These are phyloP conservation scores for Dendroctonus valens DNA, from an alignment of 1,140 invertebrate species.

Conservation along the genomic window DNA sequence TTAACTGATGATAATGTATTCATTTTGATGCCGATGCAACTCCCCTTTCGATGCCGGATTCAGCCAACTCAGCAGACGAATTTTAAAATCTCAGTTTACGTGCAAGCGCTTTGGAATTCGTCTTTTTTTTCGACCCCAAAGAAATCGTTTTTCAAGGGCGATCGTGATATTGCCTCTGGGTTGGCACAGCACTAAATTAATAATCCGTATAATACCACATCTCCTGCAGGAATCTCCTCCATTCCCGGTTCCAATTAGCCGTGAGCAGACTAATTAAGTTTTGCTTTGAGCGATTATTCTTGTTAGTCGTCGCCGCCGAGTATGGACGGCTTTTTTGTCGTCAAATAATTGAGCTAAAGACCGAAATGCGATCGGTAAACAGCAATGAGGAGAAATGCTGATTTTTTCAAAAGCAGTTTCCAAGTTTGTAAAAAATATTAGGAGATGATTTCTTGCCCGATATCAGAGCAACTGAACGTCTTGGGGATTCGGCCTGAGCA, in stretches of 20 bases:
- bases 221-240: slow-evolving; percentile 3
- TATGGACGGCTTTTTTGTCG: slow-evolving; percentile 20
- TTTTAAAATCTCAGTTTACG: not conserved
- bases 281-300: slow-evolving; percentile 28
- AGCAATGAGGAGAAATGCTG: too few species aligned
- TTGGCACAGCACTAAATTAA: slow-evolving; percentile 3
- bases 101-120: too few species aligned
- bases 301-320: slow-evolving; percentile 21
- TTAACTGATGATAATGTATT: slow-evolving; percentile 50
- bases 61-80: not conserved
- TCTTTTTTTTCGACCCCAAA: too few species aligned
- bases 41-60: slow-evolving; percentile 1
- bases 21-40: slow-evolving; percentile 29
- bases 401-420: too few species aligned
- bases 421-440: too few species aligned
- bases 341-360: slow-evolving; percentile 19
- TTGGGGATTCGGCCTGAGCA: too few species aligned
- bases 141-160: too few species aligned
- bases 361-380: too few species aligned
- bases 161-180: not conserved
- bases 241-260: slow-evolving; percentile 22
- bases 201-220: not conserved
- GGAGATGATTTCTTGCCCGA: too few species aligned
- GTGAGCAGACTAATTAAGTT: slow-evolving; percentile 27
- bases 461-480: too few species aligned